A percentile compares a stretch with the other conserved stretches of the same genome.
phyloP scores from a whole-genome alignment of 2,888 invertebrate genomes.

The Leucophenga maculata region DNA sequence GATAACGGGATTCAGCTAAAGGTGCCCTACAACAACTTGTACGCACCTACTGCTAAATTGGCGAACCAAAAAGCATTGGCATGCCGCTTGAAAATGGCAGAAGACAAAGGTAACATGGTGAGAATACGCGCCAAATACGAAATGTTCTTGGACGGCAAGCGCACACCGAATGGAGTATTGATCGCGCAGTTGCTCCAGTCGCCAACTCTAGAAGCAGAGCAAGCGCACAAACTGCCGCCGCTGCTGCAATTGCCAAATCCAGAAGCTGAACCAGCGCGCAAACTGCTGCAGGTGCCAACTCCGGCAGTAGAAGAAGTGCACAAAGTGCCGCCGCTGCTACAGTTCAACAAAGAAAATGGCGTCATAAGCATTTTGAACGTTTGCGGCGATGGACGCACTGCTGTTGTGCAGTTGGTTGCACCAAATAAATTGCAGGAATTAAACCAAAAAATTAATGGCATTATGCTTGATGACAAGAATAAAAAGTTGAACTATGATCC shows the following conservation, averaged over 20 bases:
- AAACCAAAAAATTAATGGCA: conserved; percentile 16
- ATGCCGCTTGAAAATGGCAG: conserved; percentile 33
- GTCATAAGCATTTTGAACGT: conserved; percentile 33
- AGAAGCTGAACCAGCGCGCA: conserved; percentile 33
- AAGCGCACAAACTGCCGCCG: conserved; percentile 29
- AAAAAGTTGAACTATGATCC: no score
- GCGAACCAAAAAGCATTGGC: conserved; percentile 37
- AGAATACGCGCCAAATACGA: conserved; percentile 27
- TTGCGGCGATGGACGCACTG: not conserved
- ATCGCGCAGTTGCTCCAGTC: conserved; percentile 37
- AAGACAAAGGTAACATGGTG: conserved; percentile 21
- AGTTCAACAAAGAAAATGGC: conserved; percentile 37
- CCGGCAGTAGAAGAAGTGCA: conserved; percentile 32
- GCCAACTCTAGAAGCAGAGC: conserved; percentile 30
- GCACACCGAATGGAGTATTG: conserved; percentile 37
- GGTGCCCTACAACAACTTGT: conserved; percentile 26
- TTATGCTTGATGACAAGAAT: no score
- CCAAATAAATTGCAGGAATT: not conserved
- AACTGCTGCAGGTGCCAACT: conserved; percentile 34
- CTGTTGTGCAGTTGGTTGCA: not conserved
- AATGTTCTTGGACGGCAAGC: conserved; percentile 38
- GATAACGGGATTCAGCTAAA: conserved; percentile 36
- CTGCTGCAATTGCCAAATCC: conserved; percentile 38
- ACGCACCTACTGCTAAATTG: conserved; percentile 31
- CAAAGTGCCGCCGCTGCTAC: conserved; percentile 37